These are phyloP conservation scores for Pseudochirops cupreus DNA, from an alignment of 2,797 vertebrate species.

Conservation along the genomic window DNA sequence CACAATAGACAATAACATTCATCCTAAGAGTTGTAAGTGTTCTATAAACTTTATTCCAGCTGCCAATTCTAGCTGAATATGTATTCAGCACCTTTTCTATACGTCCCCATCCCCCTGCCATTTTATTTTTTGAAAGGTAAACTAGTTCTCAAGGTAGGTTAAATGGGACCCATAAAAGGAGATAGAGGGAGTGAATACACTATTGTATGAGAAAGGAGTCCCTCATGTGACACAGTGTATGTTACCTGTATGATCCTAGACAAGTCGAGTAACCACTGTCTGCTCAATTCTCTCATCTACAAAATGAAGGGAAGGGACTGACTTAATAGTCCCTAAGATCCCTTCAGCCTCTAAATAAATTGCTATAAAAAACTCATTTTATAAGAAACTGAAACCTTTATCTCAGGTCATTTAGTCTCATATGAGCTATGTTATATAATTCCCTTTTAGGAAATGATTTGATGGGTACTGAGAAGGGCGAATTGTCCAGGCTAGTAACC, in stretches of 20 bases:
- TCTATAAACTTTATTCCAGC: accelerated
- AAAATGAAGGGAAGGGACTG: neutral
- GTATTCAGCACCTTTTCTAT: neutral
- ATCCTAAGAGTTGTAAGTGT: conserved; percentile 87
- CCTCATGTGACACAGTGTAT: neutral
- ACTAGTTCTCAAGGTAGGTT: neutral
- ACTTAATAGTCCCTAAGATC: neutral
- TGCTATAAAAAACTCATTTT: neutral
- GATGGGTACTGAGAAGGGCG: neutral
- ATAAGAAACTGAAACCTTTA: conserved; percentile 10
- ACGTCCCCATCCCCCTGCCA: neutral
- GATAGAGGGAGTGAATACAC: neutral
- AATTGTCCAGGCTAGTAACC: conserved; percentile 24
- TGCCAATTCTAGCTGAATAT: no score
- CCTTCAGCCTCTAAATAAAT: neutral
- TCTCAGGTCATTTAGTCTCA: neutral
- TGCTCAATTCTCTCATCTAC: neutral
- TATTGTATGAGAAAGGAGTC: neutral
- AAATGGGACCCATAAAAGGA: neutral
- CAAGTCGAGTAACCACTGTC: neutral
- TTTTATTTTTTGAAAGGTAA: neutral
- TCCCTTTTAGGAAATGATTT: conserved; percentile 66
- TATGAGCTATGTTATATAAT: neutral
- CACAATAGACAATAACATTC: conserved; percentile 77
- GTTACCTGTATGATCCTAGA: neutral